Base-by-base conservation (phyloP, 2,113 vertebrate genomes). In the Eupsittula cactorum region DNA sequence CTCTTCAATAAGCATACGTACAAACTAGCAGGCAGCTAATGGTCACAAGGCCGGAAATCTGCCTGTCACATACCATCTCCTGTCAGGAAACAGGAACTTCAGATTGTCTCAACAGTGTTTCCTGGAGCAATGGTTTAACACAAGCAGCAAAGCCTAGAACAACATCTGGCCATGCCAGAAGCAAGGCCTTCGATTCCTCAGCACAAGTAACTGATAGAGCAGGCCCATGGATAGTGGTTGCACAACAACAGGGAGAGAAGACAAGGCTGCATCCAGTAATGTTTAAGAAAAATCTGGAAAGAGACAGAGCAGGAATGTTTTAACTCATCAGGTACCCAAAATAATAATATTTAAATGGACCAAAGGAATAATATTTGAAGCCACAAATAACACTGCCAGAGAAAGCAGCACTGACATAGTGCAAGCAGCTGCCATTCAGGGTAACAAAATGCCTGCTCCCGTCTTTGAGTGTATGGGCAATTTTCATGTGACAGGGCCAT, bases 401-500 rank as follows among this genome's bases (percentile, higher is more conserved):
- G 44, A 33, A 44, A 35, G 20, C 55, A 11, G 21, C 25, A 4
- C 9, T 18, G 63, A 33, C 19, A 44, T 39, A 57, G 29, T 11
- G 57, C 55, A 42, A 42, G 37, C 59, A 62, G 76, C 46, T 77
- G 50, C 69, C 24, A 2, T 19, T n/a, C 52, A 59, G 90, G 44
- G 11, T 5, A 60, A 60, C 42, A 25, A 47, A 60, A n/a, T 19
- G 21, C 1, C 28, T 78, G 81, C 52, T 84, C 33, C 60, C 53
- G 25, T 11, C 68, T 4, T 65, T 31, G 27, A 49, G 11, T 53
- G 16, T 0, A 6, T 6, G 2, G 23, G 49, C 65, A 39, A 4
- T 14, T 33, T 67, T 39, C 50, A 3, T 0, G 17, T 2, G 49
- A 39, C 25, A 24, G 41, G 16, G 52, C 46, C 16, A 2, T 4